Evolutionary conservation across 2,797 vertebrate genomes (phyloP).

Genomic region (Chromis chromis): DNA sequence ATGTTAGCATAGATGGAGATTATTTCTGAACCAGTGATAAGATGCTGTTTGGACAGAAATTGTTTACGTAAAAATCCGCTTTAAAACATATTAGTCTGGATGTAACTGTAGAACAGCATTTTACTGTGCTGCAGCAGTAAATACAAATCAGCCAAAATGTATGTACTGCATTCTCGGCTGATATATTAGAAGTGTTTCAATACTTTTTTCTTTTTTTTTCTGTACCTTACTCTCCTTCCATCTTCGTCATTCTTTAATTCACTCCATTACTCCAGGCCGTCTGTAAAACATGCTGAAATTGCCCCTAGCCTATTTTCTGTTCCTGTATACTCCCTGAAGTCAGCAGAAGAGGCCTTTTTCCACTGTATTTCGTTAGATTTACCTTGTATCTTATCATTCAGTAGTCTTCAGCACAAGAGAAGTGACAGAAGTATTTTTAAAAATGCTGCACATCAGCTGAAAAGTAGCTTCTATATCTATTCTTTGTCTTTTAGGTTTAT

Average conservation of each 20-base stretch:
- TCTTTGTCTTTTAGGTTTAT: background rate
- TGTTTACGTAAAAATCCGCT: too few species aligned
- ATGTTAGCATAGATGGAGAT: background rate
- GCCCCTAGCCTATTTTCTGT: slow-evolving; percentile 50
- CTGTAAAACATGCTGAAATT: slow-evolving; percentile 53
- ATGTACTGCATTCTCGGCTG: background rate
- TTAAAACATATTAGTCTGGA: too few species aligned
- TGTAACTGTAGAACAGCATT: background rate
- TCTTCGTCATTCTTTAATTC: slow-evolving; percentile 13
- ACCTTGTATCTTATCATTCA: slow-evolving; percentile 35
- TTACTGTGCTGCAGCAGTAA: slow-evolving; percentile 6
- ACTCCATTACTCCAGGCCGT: slow-evolving; percentile 33
- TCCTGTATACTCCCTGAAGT: slow-evolving; percentile 48
- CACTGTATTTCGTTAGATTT: slow-evolving; percentile 31
- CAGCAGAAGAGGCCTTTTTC: slow-evolving; percentile 35
- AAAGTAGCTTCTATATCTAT: background rate
- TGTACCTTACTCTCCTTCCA: background rate
- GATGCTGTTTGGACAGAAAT: background rate
- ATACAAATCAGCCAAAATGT: slow-evolving; percentile 9
- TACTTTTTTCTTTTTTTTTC: background rate
- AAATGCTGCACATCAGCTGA: background rate
- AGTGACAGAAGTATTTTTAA: background rate
- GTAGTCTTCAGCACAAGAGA: slow-evolving; percentile 1
- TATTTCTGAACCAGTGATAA: background rate
- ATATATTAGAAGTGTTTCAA: slow-evolving; percentile 14